These are phyloP conservation scores for Argynnis bischoffii DNA, from an alignment of 2,888 invertebrate species.

Conservation along the genomic window DNA sequence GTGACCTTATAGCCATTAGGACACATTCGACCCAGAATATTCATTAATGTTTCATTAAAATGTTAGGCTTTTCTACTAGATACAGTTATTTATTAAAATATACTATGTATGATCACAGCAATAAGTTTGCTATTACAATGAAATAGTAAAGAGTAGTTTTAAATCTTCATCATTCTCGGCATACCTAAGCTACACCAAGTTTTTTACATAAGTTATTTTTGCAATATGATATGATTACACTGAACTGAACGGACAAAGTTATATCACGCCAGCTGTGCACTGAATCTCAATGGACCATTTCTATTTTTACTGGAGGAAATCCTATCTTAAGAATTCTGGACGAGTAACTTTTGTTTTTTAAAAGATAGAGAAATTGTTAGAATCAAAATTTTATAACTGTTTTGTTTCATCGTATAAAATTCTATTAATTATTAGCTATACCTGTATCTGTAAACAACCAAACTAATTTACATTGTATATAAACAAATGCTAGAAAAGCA, in stretches of 20 bases:
- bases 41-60: constrained; percentile 26
- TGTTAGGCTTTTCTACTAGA: constrained; percentile 6
- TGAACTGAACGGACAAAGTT: constrained; percentile 7
- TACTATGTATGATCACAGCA: neutral
- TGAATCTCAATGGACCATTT: neutral
- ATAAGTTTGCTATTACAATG: too few species aligned
- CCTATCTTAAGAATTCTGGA: neutral
- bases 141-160: too few species aligned
- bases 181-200: neutral
- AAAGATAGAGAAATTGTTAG: too few species aligned
- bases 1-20: constrained; percentile 20
- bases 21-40: constrained; percentile 27
- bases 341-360: too few species aligned
- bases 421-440: too few species aligned
- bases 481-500: too few species aligned
- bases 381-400: too few species aligned
- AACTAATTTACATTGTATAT: too few species aligned
- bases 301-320: neutral
- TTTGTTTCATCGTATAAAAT: too few species aligned
- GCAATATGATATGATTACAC: neutral
- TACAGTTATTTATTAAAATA: constrained; percentile 9
- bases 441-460: too few species aligned
- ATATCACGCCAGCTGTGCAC: constrained; percentile 1
- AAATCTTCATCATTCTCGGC: too few species aligned
- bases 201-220: neutral